Evolutionary conservation across 64 coral and sea anemone species (phyloP).

Genomic region (Montipora foliosa): DNA sequence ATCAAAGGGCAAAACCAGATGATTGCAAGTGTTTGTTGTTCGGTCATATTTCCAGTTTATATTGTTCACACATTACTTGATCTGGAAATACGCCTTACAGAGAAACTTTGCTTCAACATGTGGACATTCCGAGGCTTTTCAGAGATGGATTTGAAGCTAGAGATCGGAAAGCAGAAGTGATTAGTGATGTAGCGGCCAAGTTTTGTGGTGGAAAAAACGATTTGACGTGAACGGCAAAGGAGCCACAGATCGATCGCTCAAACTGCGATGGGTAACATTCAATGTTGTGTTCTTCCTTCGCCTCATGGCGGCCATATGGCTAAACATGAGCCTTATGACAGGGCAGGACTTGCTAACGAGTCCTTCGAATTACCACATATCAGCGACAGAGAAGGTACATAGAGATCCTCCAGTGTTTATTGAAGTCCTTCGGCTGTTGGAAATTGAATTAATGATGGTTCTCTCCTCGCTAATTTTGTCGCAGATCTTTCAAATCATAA

Average conservation of each 20-base stretch:
- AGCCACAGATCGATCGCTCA: background rate
- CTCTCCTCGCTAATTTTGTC: conserved; percentile 12
- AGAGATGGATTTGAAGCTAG: background rate
- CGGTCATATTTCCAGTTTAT: background rate
- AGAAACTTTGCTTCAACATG: background rate
- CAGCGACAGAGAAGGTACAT: conserved; percentile 96
- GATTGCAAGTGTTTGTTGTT: conserved; percentile 70
- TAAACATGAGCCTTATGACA: conserved; percentile 85
- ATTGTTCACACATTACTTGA: background rate
- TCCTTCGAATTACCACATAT: conserved; percentile 95
- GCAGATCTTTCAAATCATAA: conserved; percentile 84
- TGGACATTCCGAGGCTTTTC: background rate
- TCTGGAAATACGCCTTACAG: conserved; percentile 2
- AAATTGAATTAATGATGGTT: background rate
- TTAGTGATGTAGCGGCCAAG: conserved; percentile 5
- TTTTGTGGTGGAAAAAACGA: background rate
- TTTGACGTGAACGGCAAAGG: background rate
- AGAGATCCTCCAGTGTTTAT: conserved; percentile 5
- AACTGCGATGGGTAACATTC: conserved; percentile 91
- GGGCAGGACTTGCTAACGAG: conserved; percentile 62
- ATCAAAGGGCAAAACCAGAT: conserved; percentile 27
- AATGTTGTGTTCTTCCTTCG: conserved; percentile 93
- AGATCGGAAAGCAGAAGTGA: background rate
- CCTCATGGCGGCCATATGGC: conserved; percentile 72
- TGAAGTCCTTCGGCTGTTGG: background rate